Conservation (phyloP, 2,113 vertebrate genomes). For the Caracal caracal region DNA sequence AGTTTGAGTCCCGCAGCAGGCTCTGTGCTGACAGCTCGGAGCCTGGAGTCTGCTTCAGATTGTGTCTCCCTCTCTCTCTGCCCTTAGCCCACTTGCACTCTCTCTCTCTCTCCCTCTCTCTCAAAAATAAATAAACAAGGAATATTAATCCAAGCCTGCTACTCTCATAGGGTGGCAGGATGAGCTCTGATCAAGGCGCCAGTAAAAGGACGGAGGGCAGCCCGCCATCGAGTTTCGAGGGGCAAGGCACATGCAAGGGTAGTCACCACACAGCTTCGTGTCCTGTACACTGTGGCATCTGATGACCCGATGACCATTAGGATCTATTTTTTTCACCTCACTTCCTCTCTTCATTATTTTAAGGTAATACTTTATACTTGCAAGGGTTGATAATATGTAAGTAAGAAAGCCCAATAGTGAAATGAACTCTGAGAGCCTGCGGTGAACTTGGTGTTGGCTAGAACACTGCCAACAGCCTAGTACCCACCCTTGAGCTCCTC, state of each 20-base stretch:
- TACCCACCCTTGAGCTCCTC: too few relatives aligned
- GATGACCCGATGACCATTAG: neutral
- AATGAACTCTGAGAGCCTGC: neutral
- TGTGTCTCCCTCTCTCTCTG: neutral
- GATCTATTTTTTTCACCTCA: neutral
- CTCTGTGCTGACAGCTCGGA: neutral
- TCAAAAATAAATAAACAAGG: too few relatives aligned
- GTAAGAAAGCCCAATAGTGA: neutral
- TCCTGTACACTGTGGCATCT: neutral
- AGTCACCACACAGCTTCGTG: neutral
- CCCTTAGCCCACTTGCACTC: neutral
- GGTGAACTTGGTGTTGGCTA: neutral
- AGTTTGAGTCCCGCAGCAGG: neutral
- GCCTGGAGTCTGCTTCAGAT: neutral
- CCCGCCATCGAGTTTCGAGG: too few relatives aligned
- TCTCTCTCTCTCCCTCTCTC: neutral
- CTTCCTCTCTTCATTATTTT: neutral
- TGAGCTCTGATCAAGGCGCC: neutral
- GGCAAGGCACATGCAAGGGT: neutral
- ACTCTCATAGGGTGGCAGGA: neutral
- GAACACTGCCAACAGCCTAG: neutral
- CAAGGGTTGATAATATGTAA: neutral
- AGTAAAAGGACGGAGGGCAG: neutral
- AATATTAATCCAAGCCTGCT: neutral
- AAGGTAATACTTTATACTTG: neutral